These are phyloP conservation scores for Hemiprocne comata DNA, from an alignment of 2,113 vertebrate genomes.

Conservation along the genomic window DNA sequence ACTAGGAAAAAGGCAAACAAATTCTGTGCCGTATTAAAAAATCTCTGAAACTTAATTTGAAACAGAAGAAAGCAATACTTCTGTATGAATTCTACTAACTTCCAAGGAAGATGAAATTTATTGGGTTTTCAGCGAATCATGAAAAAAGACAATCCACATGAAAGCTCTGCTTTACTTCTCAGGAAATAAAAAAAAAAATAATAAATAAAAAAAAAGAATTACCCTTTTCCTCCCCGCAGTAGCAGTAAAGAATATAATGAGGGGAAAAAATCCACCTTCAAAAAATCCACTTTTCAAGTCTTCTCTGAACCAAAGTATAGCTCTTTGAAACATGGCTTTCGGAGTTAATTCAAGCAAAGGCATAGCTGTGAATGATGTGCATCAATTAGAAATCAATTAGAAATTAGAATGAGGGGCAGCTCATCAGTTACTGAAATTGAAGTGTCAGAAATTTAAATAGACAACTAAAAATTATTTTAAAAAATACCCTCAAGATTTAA, in stretches of 20 bases:
- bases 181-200: too few species aligned
- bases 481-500: not conserved
- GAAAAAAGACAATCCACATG: not conserved
- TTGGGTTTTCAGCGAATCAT: not conserved
- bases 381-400: not conserved
- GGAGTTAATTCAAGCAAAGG: not conserved
- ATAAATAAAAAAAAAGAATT: not conserved
- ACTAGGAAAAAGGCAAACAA: not conserved
- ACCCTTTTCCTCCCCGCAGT: rapidly evolving
- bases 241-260: not conserved
- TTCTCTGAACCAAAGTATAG: not conserved
- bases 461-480: not conserved
- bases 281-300: not conserved
- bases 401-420: not conserved
- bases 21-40: not conserved
- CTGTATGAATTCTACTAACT: not conserved
- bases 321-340: not conserved
- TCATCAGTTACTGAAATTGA: not conserved
- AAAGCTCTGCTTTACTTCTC: not conserved
- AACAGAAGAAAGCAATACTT: not conserved
- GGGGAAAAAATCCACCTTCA: too few species aligned
- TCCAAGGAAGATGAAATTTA: not conserved
- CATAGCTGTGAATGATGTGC: not conserved
- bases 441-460: not conserved
- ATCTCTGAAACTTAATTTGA: not conserved